Evolutionary conservation across 2,113 vertebrate genomes (phyloP).

Genomic region (Tyto alba): DNA sequence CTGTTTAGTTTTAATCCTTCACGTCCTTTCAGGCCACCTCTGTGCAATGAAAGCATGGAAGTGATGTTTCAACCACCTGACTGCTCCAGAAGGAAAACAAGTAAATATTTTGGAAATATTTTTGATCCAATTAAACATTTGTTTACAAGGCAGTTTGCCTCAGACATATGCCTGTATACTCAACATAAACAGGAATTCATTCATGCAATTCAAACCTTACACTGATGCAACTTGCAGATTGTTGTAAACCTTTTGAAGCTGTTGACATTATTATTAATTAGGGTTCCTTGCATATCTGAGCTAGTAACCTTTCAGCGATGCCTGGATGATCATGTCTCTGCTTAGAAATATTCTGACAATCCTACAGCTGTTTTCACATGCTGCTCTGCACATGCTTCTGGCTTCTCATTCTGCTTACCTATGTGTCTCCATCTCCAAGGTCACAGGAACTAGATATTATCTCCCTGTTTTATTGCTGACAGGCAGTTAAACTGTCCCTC

Average conservation of each 20-base stretch:
- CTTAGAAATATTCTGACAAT: conserved; percentile 1
- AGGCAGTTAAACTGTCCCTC: neutral
- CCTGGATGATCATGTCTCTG: neutral
- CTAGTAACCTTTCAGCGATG: conserved; percentile 11
- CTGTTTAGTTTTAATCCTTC: neutral
- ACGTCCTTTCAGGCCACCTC: neutral
- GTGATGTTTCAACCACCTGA: neutral
- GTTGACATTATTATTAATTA: conserved; percentile 24
- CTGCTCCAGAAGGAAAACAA: neutral
- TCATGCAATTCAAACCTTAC: neutral
- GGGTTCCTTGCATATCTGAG: neutral
- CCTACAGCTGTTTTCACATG: neutral
- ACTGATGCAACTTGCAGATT: neutral
- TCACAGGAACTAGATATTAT: conserved; percentile 19
- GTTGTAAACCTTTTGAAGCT: conserved; percentile 14
- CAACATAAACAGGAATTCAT: neutral
- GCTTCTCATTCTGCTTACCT: neutral
- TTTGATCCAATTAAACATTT: neutral
- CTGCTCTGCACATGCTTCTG: neutral
- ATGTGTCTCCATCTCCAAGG: neutral
- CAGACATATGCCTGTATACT: neutral
- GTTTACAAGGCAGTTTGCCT: neutral
- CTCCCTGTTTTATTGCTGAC: conserved; percentile 12
- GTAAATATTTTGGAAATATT: neutral
- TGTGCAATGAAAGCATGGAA: neutral